Evolutionary conservation across 2,888 invertebrate genomes (phyloP).

Genomic region (Mesorhabditis belari): DNA sequence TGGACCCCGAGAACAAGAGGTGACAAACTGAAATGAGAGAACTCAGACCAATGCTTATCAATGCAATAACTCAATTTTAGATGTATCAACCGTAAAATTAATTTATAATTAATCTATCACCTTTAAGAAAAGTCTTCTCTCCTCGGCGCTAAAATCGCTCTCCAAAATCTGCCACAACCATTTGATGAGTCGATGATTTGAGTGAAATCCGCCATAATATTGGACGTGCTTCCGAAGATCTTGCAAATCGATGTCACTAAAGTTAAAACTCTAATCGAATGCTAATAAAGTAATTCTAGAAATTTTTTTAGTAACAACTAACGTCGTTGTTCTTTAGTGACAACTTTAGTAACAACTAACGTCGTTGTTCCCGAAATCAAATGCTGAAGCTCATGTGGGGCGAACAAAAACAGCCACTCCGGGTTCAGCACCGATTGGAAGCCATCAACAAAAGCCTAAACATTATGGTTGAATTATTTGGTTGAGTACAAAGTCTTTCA

Average conservation of each 20-base stretch:
- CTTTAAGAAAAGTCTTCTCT: slow-evolving; percentile 86
- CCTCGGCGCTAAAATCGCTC: slow-evolving; percentile 84
- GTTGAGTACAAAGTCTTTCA: too few species aligned
- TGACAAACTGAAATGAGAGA: slow-evolving; percentile 82
- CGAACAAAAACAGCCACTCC: slow-evolving; percentile 90
- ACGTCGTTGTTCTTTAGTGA: too few species aligned
- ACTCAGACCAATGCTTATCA: slow-evolving; percentile 69
- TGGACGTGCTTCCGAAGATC: slow-evolving; percentile 85
- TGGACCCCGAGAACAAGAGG: slow-evolving; percentile 92
- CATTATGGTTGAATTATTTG: background rate
- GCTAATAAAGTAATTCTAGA: background rate
- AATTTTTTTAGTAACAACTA: too few species aligned
- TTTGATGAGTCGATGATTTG: slow-evolving; percentile 79
- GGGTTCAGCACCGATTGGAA: slow-evolving; percentile 63
- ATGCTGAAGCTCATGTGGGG: slow-evolving; percentile 84
- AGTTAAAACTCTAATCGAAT: background rate
- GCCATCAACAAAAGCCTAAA: slow-evolving; percentile 7
- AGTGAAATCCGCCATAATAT: slow-evolving; percentile 98
- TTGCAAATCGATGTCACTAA: slow-evolving; percentile 79
- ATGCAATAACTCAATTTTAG: background rate
- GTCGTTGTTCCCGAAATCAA: slow-evolving; percentile 82
- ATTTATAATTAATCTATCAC: slow-evolving; percentile 38
- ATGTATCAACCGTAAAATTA: slow-evolving; percentile 1
- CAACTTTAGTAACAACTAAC: too few species aligned
- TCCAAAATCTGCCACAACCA: slow-evolving; percentile 98